These are phyloP conservation scores for Diglossa cyanea DNA, from an alignment of 2,797 vertebrate genomes.

Conservation along the genomic window DNA sequence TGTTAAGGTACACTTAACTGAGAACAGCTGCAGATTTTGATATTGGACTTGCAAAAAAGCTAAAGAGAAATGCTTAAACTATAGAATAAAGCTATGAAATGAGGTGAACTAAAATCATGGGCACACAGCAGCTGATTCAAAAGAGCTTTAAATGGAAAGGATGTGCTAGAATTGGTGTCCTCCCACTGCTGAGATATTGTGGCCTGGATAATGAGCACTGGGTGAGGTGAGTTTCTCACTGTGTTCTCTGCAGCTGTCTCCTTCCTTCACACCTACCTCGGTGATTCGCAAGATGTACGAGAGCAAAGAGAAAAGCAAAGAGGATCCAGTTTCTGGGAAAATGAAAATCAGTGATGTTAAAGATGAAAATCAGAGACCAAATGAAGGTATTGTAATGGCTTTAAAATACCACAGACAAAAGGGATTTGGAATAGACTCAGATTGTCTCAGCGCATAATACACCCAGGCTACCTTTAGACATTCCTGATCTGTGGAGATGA, in stretches of 20 bases:
- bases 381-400: conserved; percentile 80
- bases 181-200: not conserved
- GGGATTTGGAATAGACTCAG: not conserved
- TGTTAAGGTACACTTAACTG: not conserved
- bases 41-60: not conserved
- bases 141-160: not conserved
- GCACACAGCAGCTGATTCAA: not conserved
- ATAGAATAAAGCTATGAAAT: not conserved
- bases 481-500: not conserved
- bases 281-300: conserved; percentile 99
- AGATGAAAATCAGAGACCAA: conserved; percentile 81
- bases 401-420: not conserved
- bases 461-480: not conserved
- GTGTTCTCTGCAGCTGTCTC: conserved; percentile 83
- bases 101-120: not conserved
- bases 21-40: not conserved
- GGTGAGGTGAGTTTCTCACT: not conserved
- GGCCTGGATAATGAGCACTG: not conserved
- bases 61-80: not conserved
- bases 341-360: conserved; percentile 79
- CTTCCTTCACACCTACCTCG: conserved; percentile 97
- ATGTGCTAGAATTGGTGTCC: not conserved
- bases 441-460: not conserved
- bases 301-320: conserved; percentile 94
- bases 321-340: conserved; percentile 79